These are phyloP conservation scores for Porites lobata DNA, from an alignment of 92 coral and sea anemone genomes.

Conservation along the genomic window DNA sequence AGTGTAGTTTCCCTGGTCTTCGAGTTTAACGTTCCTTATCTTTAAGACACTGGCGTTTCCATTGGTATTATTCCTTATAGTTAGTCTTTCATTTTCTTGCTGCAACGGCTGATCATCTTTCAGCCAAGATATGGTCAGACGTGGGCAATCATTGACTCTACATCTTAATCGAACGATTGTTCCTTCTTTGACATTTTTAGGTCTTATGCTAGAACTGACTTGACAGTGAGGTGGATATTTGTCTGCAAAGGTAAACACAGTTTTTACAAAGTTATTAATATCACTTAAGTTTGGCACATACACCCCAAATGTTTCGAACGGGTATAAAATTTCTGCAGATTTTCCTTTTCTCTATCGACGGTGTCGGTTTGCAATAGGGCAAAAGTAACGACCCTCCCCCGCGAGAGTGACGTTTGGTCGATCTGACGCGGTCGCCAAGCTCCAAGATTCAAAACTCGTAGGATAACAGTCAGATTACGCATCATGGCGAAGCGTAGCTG, in stretches of 20 bases:
- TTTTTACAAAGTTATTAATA: background rate
- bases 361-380: too few species aligned
- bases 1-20: slow-evolving; percentile 78
- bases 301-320: too few species aligned
- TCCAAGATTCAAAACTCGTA: too few species aligned
- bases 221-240: slow-evolving; percentile 61
- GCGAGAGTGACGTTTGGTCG: too few species aligned
- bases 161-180: slow-evolving; percentile 58
- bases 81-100: slow-evolving; percentile 15
- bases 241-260: slow-evolving; percentile 30
- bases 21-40: slow-evolving; percentile 44
- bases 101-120: slow-evolving; percentile 35
- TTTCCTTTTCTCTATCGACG: too few species aligned
- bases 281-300: too few species aligned
- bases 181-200: slow-evolving; percentile 30
- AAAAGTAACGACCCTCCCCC: too few species aligned
- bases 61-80: slow-evolving; percentile 2
- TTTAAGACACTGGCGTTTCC: slow-evolving; percentile 43
- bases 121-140: slow-evolving; percentile 53
- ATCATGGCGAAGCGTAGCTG: too few species aligned
- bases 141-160: slow-evolving; percentile 53
- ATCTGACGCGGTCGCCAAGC: too few species aligned
- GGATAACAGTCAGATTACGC: too few species aligned
- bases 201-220: background rate
- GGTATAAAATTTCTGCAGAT: too few species aligned